Base-by-base conservation (phyloP, 2,113 vertebrate genomes). In the Rhodinocichla rosea region DNA sequence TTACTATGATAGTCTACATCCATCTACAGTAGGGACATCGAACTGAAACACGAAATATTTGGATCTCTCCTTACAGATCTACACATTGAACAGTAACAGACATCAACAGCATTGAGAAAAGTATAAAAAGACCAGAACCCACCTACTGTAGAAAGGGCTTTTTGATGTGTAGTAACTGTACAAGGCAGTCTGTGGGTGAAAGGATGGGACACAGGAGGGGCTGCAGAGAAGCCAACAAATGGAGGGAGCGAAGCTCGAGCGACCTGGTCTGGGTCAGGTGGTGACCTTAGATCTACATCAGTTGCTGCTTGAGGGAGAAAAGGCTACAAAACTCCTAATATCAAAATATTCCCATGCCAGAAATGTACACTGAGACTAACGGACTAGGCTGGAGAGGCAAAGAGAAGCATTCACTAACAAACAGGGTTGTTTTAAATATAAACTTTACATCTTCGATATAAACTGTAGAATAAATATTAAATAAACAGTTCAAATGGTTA, bases 111-210 rank as follows among this genome's bases (percentile, higher is more conserved):
- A 97, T 95, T 97, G 97, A 98, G 97, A 98, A 98, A 98, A 97
- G 97, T 98, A 97, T 98, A 98, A 98, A 98, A 98, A 98, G 98
- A 98, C 97, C 97, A 97, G 97, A 97, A 97, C 96, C 97, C 97
- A 97, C 97, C 97, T 98, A 97, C 97, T 97, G 97, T 97, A 98
- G 98, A 98, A 98, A 97, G 97, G 96, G 94, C 79, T 96, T 92
- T 97, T 95, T 74, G 95, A 97, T 97, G 97, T 94, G n/a, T 96
- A 94, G 85, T 74, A 94, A 96, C 90, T 97, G 95, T 98, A 97
- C 96, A 97, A 91, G 95, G 97, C 95, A 89, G 97, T 94, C 94
- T 96, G 93, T 96, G 94, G 70, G 23, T 85, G 81, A 59, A 76
- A 74, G 94, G 90, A 83, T 74, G 95, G 89, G 67, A 27, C 87